A percentile compares a stretch with the other conserved stretches of the same genome.
Conservation (phyloP, 2,797 vertebrate species). For the Channa striata region DNA sequence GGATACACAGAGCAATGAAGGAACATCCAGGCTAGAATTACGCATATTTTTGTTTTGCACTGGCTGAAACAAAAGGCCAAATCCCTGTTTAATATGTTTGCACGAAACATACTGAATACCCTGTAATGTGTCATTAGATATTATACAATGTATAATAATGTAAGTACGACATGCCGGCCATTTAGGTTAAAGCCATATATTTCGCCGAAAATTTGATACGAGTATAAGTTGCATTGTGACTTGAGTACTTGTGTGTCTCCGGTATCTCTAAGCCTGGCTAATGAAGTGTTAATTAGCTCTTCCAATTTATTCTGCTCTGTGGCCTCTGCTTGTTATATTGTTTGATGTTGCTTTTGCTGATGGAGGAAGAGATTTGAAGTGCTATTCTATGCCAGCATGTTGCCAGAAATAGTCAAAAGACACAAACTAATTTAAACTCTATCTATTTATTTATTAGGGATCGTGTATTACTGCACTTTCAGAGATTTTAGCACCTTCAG, state of each 20-base stretch:
- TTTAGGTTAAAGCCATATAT: conserved; percentile 56
- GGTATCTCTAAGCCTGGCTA: conserved; percentile 47
- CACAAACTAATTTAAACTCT: conserved; percentile 15
- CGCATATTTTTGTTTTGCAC: conserved; percentile 10
- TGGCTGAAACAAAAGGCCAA: conserved; percentile 32
- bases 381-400: conserved; percentile 10
- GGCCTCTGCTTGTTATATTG: conserved; percentile 40
- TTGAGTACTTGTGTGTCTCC: too few species aligned
- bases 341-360: conserved; percentile 42
- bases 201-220: conserved; percentile 53
- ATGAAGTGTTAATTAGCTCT: conserved; percentile 65
- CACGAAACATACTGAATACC: conserved; percentile 44
- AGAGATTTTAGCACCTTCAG: conserved; percentile 35
- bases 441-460: conserved; percentile 29
- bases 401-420: conserved; percentile 17
- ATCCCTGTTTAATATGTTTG: conserved; percentile 35
- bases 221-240: too few species aligned
- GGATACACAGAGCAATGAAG: conserved; percentile 11
- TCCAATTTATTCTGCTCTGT: conserved; percentile 41
- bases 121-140: conserved; percentile 59
- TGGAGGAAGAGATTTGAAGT: conserved; percentile 36
- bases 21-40: not conserved
- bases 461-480: conserved; percentile 12
- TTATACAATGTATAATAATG: conserved; percentile 52
- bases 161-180: conserved; percentile 41